Conservation (phyloP, 1,140 invertebrate species). For the Drosophila navojoa region DNA sequence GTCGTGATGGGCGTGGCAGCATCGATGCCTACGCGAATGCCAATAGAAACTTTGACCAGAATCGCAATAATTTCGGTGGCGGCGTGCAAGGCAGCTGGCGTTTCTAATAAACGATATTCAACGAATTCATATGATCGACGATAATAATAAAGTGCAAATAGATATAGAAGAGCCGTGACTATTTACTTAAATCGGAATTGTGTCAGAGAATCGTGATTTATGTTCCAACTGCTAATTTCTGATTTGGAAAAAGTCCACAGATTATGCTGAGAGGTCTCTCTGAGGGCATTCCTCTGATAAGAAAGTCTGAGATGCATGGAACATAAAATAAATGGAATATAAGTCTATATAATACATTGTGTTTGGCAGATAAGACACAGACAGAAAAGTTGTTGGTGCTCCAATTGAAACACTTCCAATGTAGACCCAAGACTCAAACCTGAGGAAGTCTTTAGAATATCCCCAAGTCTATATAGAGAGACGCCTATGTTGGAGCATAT, state of each 20-base stretch:
- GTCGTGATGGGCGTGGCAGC: conserved; percentile 63
- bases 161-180: background rate
- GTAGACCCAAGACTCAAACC: too few relatives aligned
- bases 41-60: conserved; percentile 59
- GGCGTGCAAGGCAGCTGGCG: conserved; percentile 53
- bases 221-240: conserved; percentile 1
- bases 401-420: conserved; percentile 1
- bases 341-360: background rate
- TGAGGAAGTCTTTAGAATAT: too few relatives aligned
- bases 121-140: background rate
- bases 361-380: conserved; percentile 7
- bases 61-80: conserved; percentile 61
- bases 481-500: conserved; percentile 12
- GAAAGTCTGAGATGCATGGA: conserved; percentile 17
- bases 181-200: background rate
- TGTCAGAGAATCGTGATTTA: background rate
- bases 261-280: background rate
- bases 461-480: background rate
- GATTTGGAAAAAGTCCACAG: background rate
- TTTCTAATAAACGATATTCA: conserved; percentile 52
- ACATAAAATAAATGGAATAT: background rate
- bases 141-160: conserved; percentile 13
- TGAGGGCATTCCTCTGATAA: background rate
- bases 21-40: conserved; percentile 77
- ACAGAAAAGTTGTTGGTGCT: background rate